Percentiles rank a stretch among this genome's conserved stretches.
These are phyloP conservation scores for Opisthocomus hoazin DNA, from an alignment of 2,113 vertebrate genomes.

Conservation along the genomic window DNA sequence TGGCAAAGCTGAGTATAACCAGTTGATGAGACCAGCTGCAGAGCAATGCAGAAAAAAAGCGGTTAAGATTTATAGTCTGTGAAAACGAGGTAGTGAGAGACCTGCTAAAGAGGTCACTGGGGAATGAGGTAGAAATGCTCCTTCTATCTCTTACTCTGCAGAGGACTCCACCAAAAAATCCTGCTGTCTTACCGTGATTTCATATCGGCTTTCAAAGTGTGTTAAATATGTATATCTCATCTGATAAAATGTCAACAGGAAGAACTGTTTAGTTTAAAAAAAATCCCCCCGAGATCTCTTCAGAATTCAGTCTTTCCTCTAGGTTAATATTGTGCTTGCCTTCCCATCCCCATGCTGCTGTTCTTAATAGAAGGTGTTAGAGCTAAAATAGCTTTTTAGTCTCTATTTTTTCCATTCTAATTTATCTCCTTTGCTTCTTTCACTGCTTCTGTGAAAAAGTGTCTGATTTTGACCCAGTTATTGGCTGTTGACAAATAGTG, in stretches of 20 bases:
- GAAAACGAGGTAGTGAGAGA: not conserved
- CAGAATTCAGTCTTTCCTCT: not conserved
- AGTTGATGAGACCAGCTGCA: not conserved
- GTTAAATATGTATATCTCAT: not conserved
- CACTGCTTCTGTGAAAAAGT: not conserved
- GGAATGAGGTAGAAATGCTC: not conserved
- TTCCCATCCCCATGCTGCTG: not conserved
- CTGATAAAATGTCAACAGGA: not conserved
- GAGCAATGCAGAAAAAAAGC: not conserved
- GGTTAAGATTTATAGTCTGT: not conserved
- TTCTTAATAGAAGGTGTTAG: not conserved
- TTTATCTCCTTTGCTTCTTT: not conserved
- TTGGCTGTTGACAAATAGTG: not conserved
- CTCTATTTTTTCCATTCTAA: not conserved
- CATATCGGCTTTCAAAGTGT: not conserved
- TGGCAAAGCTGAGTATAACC: not conserved
- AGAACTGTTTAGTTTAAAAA: not conserved
- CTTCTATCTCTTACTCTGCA: not conserved
- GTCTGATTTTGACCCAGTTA: constrained; percentile 25
- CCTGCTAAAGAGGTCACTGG: not conserved
- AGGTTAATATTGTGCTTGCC: not conserved
- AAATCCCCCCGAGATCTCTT: not conserved
- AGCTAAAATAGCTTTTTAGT: not conserved
- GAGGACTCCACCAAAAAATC: not conserved
- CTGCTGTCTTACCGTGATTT: not conserved